Conservation (phyloP, 1,140 invertebrate species). For the Cotesia vestalis region DNA sequence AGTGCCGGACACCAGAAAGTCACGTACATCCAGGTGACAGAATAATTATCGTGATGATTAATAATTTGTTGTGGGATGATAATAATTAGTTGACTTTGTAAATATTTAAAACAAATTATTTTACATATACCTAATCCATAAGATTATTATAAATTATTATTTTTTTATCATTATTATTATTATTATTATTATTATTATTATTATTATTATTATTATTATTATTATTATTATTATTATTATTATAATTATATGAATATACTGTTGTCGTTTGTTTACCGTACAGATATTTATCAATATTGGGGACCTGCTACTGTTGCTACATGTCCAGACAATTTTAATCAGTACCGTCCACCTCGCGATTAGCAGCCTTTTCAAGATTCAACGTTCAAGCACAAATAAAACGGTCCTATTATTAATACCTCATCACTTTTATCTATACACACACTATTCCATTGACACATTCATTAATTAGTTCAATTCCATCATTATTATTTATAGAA, state of each 20-base stretch:
- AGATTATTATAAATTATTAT: background rate
- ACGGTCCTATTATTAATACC: background rate
- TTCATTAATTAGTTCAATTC: too few species aligned
- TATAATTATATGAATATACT: background rate
- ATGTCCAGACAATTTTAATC: conserved; percentile 56
- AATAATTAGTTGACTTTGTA: conserved; percentile 21
- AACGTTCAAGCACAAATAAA: conserved; percentile 22
- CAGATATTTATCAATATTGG: conserved; percentile 40
- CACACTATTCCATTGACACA: background rate
- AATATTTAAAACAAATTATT: conserved; percentile 11
- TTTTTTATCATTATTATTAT: background rate
- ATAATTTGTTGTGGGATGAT: conserved; percentile 2
- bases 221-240: background rate
- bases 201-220: background rate
- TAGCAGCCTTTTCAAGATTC: conserved; percentile 45
- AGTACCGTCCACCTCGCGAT: conserved; percentile 61
- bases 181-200: background rate
- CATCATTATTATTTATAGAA: too few species aligned
- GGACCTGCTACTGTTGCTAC: conserved; percentile 51
- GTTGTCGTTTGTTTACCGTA: conserved; percentile 6
- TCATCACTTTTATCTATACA: conserved; percentile 19
- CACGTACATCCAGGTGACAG: conserved; percentile 43
- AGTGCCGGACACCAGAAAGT: conserved; percentile 39
- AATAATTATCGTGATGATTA: conserved; percentile 25
- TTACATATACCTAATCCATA: conserved; percentile 18